Base-by-base conservation (phyloP, 2,888 invertebrate species). In the Ophraella communa region DNA sequence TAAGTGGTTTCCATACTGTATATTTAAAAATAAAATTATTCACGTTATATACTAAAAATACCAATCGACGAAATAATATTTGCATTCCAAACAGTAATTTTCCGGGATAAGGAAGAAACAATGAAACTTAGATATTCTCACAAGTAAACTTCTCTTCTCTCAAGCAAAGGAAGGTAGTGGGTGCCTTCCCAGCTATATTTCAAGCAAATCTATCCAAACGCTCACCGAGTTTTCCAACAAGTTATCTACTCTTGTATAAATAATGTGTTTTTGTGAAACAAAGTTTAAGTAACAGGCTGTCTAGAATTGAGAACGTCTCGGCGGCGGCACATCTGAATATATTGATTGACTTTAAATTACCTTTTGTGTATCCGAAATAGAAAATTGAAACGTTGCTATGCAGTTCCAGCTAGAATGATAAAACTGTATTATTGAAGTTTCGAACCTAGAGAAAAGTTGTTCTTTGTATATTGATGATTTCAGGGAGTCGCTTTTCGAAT, bases 321-420 rank as follows among this genome's bases (percentile, higher is more conserved):
- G n/a, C n/a, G n/a, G n/a, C n/a, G n/a, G n/a, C n/a, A 39, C 51
- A 51, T 59, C 59, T 59, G 59, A 59, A 59, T 59, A 59, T 59
- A 59, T 59, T 59, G 59, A 59, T 59, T 59, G 59, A 39, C 59
- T 59, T 59, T 59, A 59, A 59, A 59, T 59, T 59, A 59, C 51
- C 59, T 59, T 51, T n/a, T n/a, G n/a, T 51, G 51, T 59, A 59
- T 51, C 51, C 42, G 59, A 51, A 51, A 51, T 51, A 51, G 59
- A 47, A 59, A 59, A 49, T 49, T 58, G 58, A 49, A 35, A 58
- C 47, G 47, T 14, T 35, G 35, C 30, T 1, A 21, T 54, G 42
- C 54, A 54, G 10, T n/a, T n/a, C 54, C 14, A 39, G 55, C 55
- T n/a, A n/a, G 55, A 44, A 42, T 42, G 55, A 42, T 42, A 55